Base-by-base conservation (phyloP, 2,797 vertebrate genomes). In the Telmatherina bonti region DNA sequence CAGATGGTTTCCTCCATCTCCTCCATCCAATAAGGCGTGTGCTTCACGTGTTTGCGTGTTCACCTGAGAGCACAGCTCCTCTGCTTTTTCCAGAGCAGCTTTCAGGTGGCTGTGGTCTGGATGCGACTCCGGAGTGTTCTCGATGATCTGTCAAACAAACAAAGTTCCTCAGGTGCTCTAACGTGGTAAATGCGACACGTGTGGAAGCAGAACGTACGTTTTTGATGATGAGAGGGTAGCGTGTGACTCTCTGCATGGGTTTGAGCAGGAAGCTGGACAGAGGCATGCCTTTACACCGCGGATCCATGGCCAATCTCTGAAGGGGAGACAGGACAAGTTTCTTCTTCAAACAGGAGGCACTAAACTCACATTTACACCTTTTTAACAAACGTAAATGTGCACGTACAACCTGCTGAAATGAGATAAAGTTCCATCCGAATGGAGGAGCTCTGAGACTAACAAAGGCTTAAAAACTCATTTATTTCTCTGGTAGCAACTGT, bases 221-320 rank as follows among this genome's bases (percentile, higher is more conserved):
- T 93, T 99, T 99, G 90, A 99, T 99, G 78, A 99, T 98, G 77
- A 99, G 96, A 0, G 97, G 97, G 89, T 99, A 99, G 87, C 97
- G 95, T 0, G 98, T 99, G 86, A 99, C 97, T 76, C 98, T 95
- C 89, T 99, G 98, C 98, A 99, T 99, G 58, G 98, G 98, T 85
- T 99, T 99, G 78, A 99, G 96, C 65, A 99, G 95, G 85, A 99
- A 99, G 86, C 97, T 99, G 84, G 97, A 99, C 9, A 99, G 94
- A 4, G 97, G 97, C 97, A 99, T 99, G 43, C 98, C 98, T 90
- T 99, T 99, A 89, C 98, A 99, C 47, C 97, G 92, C 76, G 96
- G 97, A 72, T 99, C 97, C 97, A 98, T 98, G 68, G 98, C 98
- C 74, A 99, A 87, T 86, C 97, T 96, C 98, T 99, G 94, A 79